Base-by-base conservation (phyloP, 2,113 vertebrate species). In the Anas platyrhynchos region DNA sequence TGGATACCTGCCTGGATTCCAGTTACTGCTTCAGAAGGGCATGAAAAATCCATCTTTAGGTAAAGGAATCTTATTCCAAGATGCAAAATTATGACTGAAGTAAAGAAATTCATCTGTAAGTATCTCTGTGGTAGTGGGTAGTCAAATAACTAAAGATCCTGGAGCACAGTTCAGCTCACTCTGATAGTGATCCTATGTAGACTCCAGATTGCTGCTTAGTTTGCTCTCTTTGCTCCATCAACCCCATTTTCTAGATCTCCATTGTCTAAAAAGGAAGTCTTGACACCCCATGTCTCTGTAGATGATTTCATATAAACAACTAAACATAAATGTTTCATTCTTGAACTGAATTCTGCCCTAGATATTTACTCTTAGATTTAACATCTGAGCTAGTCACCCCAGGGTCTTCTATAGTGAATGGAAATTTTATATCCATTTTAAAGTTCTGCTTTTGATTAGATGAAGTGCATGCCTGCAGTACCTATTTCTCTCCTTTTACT, bases 311-410 rank as follows among this genome's bases (percentile, higher is more conserved):
- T 32, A 27, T 12, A 92, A 46, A 67, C 46, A 43, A 4, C 15
- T 93, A 91, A 81, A 81, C 66, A 74, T 22, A 79, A 74, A 26
- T 56, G 41, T 69, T 93, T 89, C 58, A 58, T 21, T 83, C 48
- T 89, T 89, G 43, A 93, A 48, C 20, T 52, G 11, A 54, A n/a
- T 83, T 23, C 13, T 94, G 86, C 27, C 73, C 65, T 77, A 92
- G 73, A 71, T 95, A 91, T 85, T 91, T 91, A 84, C 43, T 91
- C 43, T 82, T 75, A 72, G 71, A 89, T 88, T 72, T 91, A 90
- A 69, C 11, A 88, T 36, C 54, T 86, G 31, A 80, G 25, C 16
- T 80, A 44, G 8, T 74, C 48, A 89, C 27, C 29, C 44, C 55
- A 77, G 44, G 50, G 52, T 73, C 52, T 86, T 83, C 79, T 66